These are phyloP conservation scores for Pristiophorus japonicus DNA, from an alignment of 2,113 vertebrate genomes.

Conservation along the genomic window DNA sequence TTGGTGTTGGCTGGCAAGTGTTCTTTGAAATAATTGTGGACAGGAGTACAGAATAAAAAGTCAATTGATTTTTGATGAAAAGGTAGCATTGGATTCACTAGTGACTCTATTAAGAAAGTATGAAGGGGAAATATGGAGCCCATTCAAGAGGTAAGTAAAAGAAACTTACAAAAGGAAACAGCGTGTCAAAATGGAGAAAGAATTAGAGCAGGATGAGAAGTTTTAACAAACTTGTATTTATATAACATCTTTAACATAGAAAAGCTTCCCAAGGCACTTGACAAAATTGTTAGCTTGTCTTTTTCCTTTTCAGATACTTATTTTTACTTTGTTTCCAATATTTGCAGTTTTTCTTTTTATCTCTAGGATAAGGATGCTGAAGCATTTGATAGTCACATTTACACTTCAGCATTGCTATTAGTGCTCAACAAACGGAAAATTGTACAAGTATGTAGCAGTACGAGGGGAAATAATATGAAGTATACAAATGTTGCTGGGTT, in stretches of 20 bases:
- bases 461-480: neutral
- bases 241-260: neutral
- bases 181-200: neutral
- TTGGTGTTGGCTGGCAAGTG: neutral
- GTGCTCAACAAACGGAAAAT: neutral
- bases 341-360: neutral
- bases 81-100: neutral
- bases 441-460: neutral
- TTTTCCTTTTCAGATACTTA: neutral
- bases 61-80: neutral
- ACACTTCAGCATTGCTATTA: neutral
- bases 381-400: neutral
- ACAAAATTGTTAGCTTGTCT: neutral
- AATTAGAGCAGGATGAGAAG: neutral
- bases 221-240: neutral
- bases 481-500: conserved; percentile 26
- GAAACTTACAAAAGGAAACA: neutral
- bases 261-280: neutral
- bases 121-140: neutral
- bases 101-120: neutral
- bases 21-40: neutral
- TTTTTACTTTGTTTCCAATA: neutral
- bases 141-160: neutral
- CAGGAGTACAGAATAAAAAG: neutral
- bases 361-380: neutral